Percentiles rank a stretch among this genome's conserved stretches.
phyloP scores from a whole-genome alignment of 2,888 invertebrate genomes.

The Chelonus formosanus region DNA sequence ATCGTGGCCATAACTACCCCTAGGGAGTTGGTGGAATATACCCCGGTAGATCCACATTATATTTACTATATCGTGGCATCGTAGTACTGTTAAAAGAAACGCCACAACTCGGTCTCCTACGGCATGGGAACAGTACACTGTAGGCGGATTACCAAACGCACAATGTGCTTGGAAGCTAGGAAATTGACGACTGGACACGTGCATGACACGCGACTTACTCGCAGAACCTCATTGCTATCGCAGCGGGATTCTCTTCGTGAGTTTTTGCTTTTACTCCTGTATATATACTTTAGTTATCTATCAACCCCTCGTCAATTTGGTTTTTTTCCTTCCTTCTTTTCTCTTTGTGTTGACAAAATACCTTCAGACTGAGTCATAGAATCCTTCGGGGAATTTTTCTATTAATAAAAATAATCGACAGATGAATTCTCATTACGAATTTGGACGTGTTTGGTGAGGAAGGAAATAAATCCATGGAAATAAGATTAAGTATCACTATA shows the following conservation, averaged over 20 bases:
- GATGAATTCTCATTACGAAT: no score
- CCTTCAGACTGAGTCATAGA: conserved; percentile 18
- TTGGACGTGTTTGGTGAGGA: no score
- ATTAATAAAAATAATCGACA: no score
- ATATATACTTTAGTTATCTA: conserved; percentile 17
- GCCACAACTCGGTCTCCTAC: conserved; percentile 8
- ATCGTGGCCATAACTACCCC: conserved; percentile 33
- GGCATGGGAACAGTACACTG: conserved; percentile 40
- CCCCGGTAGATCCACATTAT: conserved; percentile 25
- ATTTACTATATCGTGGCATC: conserved; percentile 1
- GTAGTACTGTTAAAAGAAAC: not conserved
- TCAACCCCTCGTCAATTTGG: conserved; percentile 17
- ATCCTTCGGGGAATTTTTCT: no score
- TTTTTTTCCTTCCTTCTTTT: conserved; percentile 16
- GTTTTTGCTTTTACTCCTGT: conserved; percentile 18
- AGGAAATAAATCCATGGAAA: no score
- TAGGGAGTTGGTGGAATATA: conserved; percentile 24
- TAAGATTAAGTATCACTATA: no score
- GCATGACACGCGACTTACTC: conserved; percentile 48
- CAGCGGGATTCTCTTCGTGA: conserved; percentile 29
- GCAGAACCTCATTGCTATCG: conserved; percentile 30
- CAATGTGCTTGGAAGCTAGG: conserved; percentile 40
- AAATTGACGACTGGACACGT: conserved; percentile 48
- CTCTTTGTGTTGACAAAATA: conserved; percentile 5
- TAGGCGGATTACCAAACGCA: conserved; percentile 37